Conservation (phyloP, 2,797 vertebrate species). For the Pogoniulus pusillus region DNA sequence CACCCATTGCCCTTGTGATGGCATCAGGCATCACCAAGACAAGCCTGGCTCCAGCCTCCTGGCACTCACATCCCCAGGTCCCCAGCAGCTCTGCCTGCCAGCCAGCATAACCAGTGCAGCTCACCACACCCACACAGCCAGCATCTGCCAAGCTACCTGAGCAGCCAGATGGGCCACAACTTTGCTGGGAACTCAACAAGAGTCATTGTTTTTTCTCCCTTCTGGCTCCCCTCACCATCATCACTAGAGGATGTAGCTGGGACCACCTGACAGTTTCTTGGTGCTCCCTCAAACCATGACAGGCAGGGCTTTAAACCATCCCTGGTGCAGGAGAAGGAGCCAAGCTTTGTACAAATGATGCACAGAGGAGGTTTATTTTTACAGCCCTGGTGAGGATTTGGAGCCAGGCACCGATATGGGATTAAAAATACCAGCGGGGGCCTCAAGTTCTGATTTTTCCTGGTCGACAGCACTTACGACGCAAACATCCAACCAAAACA, state of each 20-base stretch:
- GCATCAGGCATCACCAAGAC: too few species aligned
- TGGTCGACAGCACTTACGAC: not conserved
- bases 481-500: not conserved
- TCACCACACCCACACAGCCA: not conserved
- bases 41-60: too few species aligned
- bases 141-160: fast-evolving
- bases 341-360: not conserved
- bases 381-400: not conserved
- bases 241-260: not conserved
- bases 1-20: too few species aligned
- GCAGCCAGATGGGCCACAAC: not conserved
- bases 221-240: not conserved
- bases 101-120: not conserved
- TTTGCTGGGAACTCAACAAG: fast-evolving
- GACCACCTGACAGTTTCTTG: not conserved
- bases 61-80: not conserved
- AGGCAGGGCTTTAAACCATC: not conserved
- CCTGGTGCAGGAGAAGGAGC: not conserved
- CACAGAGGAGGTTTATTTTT: constrained; percentile 10
- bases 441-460: not conserved
- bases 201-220: not conserved
- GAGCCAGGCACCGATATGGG: not conserved
- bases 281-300: not conserved
- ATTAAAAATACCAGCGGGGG: constrained; percentile 12
- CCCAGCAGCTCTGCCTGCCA: not conserved